These are phyloP conservation scores for Sinella curviseta DNA, from an alignment of 1,140 invertebrate species.

Conservation along the genomic window DNA sequence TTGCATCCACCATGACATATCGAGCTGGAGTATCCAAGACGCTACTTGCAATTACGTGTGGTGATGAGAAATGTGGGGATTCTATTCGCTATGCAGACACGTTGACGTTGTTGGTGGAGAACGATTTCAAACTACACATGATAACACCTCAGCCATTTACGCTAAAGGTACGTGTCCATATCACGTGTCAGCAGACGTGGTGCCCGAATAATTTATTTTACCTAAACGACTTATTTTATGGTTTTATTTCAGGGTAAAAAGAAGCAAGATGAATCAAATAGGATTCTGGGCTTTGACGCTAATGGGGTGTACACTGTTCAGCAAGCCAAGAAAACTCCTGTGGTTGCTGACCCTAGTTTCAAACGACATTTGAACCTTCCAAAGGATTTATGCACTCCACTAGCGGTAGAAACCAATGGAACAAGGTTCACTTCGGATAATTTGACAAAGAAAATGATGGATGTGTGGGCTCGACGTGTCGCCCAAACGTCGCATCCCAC, in stretches of 20 bases:
- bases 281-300: constrained; percentile 56
- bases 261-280: constrained; percentile 44
- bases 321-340: constrained; percentile 49
- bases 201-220: no score
- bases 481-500: constrained; percentile 53
- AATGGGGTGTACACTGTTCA: constrained; percentile 54
- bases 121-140: constrained; percentile 57
- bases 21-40: constrained; percentile 59
- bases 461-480: constrained; percentile 55
- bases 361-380: constrained; percentile 55
- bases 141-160: constrained; percentile 52
- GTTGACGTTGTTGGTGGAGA: constrained; percentile 53
- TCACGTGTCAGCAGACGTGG: background rate
- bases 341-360: constrained; percentile 52
- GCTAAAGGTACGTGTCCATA: constrained; percentile 41
- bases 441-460: constrained; percentile 54
- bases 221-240: background rate
- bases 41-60: constrained; percentile 57
- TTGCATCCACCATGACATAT: constrained; percentile 57
- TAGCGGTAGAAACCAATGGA: constrained; percentile 59
- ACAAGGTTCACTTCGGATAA: constrained; percentile 54
- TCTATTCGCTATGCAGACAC: constrained; percentile 52
- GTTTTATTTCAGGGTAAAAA: constrained; percentile 33
- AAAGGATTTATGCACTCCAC: constrained; percentile 57
- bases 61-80: constrained; percentile 51